phyloP scores from a whole-genome alignment of 2,113 vertebrate genomes.

The Terrapene triunguis region DNA sequence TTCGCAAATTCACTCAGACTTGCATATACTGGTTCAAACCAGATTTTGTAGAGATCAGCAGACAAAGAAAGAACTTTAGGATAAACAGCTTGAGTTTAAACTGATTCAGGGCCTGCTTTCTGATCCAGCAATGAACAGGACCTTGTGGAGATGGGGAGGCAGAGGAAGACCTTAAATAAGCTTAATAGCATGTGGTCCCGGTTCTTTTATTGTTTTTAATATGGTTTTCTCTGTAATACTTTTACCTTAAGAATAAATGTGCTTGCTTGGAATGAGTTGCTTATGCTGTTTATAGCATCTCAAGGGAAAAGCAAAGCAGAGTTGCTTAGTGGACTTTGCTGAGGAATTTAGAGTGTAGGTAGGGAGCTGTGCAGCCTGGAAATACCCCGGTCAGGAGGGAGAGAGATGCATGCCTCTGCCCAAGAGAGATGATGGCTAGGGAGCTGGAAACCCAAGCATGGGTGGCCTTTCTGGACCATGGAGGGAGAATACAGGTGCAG shows the following conservation, averaged over 20 bases:
- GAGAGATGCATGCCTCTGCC: fast-evolving
- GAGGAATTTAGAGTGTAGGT: not conserved
- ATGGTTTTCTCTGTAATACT: not conserved
- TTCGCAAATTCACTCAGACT: not conserved
- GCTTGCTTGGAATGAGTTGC: not conserved
- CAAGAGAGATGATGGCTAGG: not conserved
- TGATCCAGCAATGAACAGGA: not conserved
- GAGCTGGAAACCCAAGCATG: not conserved
- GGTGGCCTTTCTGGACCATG: not conserved
- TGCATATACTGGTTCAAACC: not conserved
- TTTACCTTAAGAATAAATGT: not conserved
- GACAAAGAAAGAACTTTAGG: not conserved
- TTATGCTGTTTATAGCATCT: not conserved
- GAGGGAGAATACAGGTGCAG: not conserved
- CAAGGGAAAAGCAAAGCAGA: not conserved
- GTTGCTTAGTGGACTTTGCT: not conserved
- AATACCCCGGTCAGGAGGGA: not conserved
- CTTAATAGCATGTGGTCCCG: not conserved
- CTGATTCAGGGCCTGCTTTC: not conserved
- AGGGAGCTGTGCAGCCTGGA: not conserved
- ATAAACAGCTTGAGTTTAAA: not conserved
- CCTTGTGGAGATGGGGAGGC: not conserved
- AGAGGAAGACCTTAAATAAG: not conserved
- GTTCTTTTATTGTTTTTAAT: not conserved
- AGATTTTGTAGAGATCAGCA: not conserved